Evolutionary conservation across 1,140 invertebrate genomes (phyloP), one percentile per base, ranked within the genome.

Genomic region (Heterodera carotae): DNA sequence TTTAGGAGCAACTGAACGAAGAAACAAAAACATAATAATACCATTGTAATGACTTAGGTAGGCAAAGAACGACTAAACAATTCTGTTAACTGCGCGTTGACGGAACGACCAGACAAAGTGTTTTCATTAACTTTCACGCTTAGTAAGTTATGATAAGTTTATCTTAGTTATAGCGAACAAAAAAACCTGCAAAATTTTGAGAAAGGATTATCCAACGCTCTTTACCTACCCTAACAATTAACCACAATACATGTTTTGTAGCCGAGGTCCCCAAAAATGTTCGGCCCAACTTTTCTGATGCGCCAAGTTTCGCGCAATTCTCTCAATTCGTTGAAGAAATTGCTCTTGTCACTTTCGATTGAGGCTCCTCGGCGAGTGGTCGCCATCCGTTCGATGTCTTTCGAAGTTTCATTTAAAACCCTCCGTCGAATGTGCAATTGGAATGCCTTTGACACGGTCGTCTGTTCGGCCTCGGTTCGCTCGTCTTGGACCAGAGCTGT

Each of bases 291-390:
- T 76, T 83, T 83, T 29, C 82, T 78, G 60, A 83, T 72, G 39
- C 81, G 27, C 84, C 83, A 85, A 34, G 70, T 77, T 75, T 83
- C 79, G 15, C 82, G 80, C 71, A 83, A 74, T 70, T 72, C 48
- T 15, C 75, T 77, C 27, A 83, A 39, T 66, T 83, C 82, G 18
- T 75, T 67, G 67, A 71, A 82, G 36, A 82, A 83, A 22, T 27
- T 25, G 25, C 33, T 34, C 25, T 82, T 33, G 22, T 71, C 68
- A 56, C 27, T 43, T 39, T 22, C 27, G 31, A 22, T 22, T 7
- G 8, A 29, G 3, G 31, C 60, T 60, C 33, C 60, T 31, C n/a
- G 66, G 15, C 76, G 62, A 2, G 39, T 36, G 39, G 25, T 48
- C 18, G 53, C 56, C 62, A 71, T 74, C 59, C 48, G 68, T 39